Conservation (phyloP, 2,113 vertebrate genomes). For the Pogonocichla stellata region DNA sequence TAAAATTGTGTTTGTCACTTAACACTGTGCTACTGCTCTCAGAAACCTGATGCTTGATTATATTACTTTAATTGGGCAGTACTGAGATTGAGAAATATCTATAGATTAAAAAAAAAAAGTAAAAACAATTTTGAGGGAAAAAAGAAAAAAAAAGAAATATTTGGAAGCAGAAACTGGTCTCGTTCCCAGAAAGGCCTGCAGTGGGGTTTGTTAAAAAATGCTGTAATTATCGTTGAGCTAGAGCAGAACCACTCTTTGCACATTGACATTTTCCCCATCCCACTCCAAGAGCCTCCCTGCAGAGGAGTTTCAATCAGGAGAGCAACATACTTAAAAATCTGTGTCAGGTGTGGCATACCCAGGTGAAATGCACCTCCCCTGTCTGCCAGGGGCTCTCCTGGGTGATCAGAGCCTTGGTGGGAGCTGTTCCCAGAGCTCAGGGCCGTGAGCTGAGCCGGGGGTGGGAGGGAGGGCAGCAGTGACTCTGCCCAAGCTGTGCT, state of each 20-base stretch:
- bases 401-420: rapidly evolving
- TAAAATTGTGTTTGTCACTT: not conserved
- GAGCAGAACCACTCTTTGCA: not conserved
- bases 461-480: not conserved
- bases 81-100: not conserved
- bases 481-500: rapidly evolving
- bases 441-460: no score
- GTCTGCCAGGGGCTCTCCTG: not conserved
- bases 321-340: not conserved
- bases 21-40: not conserved
- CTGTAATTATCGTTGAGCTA: not conserved
- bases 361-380: not conserved
- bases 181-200: not conserved
- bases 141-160: not conserved
- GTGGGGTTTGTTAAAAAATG: not conserved
- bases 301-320: not conserved
- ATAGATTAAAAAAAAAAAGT: not conserved
- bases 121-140: not conserved
- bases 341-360: not conserved
- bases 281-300: not conserved
- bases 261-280: not conserved
- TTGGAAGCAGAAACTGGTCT: not conserved
- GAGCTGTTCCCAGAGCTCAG: rapidly evolving
- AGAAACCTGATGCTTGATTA: not conserved
- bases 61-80: not conserved